phyloP scores from a whole-genome alignment of 2,113 vertebrate species.

The Coregonus clupeaformis region DNA sequence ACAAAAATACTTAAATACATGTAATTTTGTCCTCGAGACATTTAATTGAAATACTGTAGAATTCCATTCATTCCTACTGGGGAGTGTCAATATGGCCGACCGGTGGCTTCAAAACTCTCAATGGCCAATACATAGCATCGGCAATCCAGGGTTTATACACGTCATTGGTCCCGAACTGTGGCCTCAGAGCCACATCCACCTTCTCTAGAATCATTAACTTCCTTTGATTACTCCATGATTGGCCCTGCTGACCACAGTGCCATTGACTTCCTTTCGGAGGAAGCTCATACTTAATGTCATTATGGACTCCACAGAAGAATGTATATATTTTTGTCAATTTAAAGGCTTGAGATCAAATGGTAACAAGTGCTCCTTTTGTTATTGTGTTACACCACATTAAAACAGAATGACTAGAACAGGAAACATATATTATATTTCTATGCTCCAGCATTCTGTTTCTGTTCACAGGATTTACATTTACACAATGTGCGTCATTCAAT shows the following conservation, averaged over 20 bases:
- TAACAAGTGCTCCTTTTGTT: not conserved
- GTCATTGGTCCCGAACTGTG: not conserved
- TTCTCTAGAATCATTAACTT: slow-evolving; percentile 18
- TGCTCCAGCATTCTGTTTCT: too few relatives aligned
- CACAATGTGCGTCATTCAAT: too few relatives aligned
- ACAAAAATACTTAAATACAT: too few relatives aligned
- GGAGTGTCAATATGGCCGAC: too few relatives aligned
- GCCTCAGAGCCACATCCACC: slow-evolving; percentile 3
- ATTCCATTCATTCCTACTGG: too few relatives aligned
- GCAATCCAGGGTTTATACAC: too few relatives aligned
- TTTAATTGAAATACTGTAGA: too few relatives aligned
- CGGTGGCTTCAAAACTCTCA: too few relatives aligned
- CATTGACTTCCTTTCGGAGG: slow-evolving; percentile 21
- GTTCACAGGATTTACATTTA: too few relatives aligned
- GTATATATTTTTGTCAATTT: slow-evolving; percentile 15
- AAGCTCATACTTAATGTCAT: slow-evolving; percentile 26
- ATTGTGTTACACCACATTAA: not conserved
- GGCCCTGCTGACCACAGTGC: slow-evolving; percentile 23
- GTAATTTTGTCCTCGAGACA: too few relatives aligned
- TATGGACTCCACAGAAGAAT: not conserved
- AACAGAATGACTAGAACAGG: not conserved
- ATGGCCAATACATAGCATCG: too few relatives aligned
- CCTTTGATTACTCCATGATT: slow-evolving; percentile 37
- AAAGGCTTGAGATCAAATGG: not conserved
- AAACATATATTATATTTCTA: too few relatives aligned